Evolutionary conservation across 2,113 vertebrate species (phyloP), one percentile per base, ranked within the genome.

Genomic region (Haliaeetus leucogaster): DNA sequence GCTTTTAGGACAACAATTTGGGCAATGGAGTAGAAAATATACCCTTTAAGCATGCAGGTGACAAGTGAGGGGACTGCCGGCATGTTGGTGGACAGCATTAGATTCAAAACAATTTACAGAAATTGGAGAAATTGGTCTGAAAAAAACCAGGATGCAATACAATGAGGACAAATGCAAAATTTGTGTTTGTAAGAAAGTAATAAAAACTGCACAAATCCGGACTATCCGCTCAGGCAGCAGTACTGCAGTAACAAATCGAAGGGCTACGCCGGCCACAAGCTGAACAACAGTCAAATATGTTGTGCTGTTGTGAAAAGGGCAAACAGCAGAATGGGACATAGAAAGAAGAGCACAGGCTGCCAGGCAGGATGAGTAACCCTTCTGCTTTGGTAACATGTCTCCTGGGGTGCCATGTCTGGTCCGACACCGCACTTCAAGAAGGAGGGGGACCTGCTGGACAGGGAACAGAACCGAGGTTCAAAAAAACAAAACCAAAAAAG

Each of bases 11-110:
- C 50, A 27, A 52, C 50, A 10, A 94, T 92, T 78, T 96, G 63
- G 68, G 72, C 89, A 92, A 81, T 71, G 83, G 77, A 95, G 76
- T 89, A 97, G 86, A 86, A 97, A 94, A 89, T 7, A 71, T 16
- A 86, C 22, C 50, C 62, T 91, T 86, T 84, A 84, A 95, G 63
- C 80, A 71, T 38, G 50, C 59, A 48, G 76, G 74, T 50, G 76
- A 89, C 80, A 86, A 96, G 80, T 66, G 77, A 83, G 45, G 43
- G 89, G 48, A 83, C 80, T 78, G 38, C 63, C 1, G 11, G 58
- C 82, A 55, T 55, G 58, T 63, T 81, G 42, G 68, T 10, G 6
- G 79, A 70, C 13, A 86, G 76, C 19, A 58, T 59, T 86, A 65
- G 27, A 73, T 66, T 92, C 67, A 78, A 86, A 94, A 68, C n/a